Evolutionary conservation across 2,113 vertebrate genomes (phyloP), one percentile per base, ranked within the genome.

Genomic region (Raja brachyura): DNA sequence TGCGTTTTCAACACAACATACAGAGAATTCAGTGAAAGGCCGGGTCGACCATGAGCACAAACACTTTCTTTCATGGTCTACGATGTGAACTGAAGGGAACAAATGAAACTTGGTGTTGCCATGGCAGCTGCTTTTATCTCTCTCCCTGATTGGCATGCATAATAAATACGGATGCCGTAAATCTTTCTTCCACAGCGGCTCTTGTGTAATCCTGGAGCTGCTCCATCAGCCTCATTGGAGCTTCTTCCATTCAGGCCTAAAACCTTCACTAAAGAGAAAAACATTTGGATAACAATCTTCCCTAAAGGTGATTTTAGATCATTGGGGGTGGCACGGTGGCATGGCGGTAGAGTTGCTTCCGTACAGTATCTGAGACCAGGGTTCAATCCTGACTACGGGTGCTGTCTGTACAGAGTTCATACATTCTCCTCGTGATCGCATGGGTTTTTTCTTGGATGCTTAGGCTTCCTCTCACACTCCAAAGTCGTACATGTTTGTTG

Each of bases 111-210:
- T 94, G 81, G 76, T 93, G 94, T 95, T 95, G 93, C 94, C 93
- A 95, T 94, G 94, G 66, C 94, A 94, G 94, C 94, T 66, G 48
- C 76, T 94, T 93, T 94, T 94, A 94, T 93, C 93, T 93, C 94
- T 95, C 74, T 81, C 94, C 93, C 94, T 93, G 93, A 95, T 95
- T 92, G 90, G 90, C 90, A 92, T 73, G 90, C 68, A 7, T 73
- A 92, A 92, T 92, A 92, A 92, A 74, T 92, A 92, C 9, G 90
- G 74, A 92, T 73, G 74, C 66, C 90, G 68, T 74, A 94, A 94
- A 94, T 70, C 93, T 90, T 94, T 94, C 95, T 95, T 95, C 94
- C 94, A 94, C 94, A 95, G 94, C 94, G 94, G 93, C 93, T 95
- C 94, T 76, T 94, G 94, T 93, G 93, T 95, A 94, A 95, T 94